These are phyloP conservation scores for Lymantria monacha DNA, from an alignment of 2,888 invertebrate species.

Conservation along the genomic window DNA sequence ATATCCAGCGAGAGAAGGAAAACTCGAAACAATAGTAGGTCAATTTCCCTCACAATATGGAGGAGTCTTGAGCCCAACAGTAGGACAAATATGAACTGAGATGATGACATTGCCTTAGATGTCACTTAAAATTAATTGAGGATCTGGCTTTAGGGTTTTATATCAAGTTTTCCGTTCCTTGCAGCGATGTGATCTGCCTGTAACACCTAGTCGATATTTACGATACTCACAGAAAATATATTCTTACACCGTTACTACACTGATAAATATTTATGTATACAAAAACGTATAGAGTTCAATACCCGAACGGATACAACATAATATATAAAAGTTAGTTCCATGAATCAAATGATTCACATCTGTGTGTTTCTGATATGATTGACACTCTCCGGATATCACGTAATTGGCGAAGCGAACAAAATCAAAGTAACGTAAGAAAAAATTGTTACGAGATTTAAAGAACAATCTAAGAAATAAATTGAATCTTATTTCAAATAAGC, in stretches of 20 bases:
- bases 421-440: background rate
- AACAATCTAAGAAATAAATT: background rate
- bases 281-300: slow-evolving; percentile 23
- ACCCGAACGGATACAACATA: slow-evolving; percentile 13
- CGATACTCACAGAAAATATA: background rate
- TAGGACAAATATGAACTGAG: no score
- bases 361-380: slow-evolving; percentile 22
- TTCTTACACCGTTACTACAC: background rate
- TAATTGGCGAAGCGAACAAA: slow-evolving; percentile 1
- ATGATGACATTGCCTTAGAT: no score
- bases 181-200: no score
- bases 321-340: slow-evolving; percentile 19
- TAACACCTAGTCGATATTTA: no score
- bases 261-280: no score
- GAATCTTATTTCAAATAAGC: background rate
- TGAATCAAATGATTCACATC: slow-evolving; percentile 23
- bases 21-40: no score
- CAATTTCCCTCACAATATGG: no score
- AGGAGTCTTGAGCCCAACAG: no score
- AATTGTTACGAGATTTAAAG: background rate
- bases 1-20: no score
- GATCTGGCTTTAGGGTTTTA: no score
- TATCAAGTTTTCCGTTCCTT: no score
- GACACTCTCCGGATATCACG: slow-evolving; percentile 21
- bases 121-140: no score